These are phyloP conservation scores for Symphodus melops DNA, from an alignment of 2,113 vertebrate species.

Conservation along the genomic window DNA sequence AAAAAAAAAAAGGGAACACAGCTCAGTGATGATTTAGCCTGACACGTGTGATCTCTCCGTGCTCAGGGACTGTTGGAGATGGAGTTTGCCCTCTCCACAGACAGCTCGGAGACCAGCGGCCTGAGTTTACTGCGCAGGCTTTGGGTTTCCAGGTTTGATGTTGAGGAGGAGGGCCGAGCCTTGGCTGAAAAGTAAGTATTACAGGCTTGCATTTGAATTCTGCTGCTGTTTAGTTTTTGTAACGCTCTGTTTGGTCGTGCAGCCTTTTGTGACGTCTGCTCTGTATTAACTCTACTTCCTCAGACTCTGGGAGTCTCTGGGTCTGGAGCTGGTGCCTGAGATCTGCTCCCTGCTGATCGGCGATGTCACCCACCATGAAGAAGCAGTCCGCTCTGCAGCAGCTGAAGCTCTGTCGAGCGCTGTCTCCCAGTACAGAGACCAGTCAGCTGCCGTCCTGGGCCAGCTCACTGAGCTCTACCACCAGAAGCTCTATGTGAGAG, in stretches of 20 bases:
- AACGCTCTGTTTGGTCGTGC: no score
- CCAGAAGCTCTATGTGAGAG: conserved; percentile 97
- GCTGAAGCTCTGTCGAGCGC: conserved; percentile 93
- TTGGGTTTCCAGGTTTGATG: conserved; percentile 94
- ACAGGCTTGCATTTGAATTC: not conserved
- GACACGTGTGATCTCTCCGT: not conserved
- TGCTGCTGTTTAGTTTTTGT: no score
- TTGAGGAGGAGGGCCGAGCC: conserved; percentile 89
- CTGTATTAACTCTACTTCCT: not conserved
- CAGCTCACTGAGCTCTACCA: conserved; percentile 95
- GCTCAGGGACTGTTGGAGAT: conserved; percentile 93
- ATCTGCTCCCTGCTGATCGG: conserved; percentile 93
- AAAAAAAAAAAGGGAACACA: not conserved
- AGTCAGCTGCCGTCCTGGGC: conserved; percentile 88
- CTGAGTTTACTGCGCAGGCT: conserved; percentile 91
- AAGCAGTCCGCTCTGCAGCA: conserved; percentile 89
- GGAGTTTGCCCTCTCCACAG: conserved; percentile 93
- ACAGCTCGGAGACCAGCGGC: conserved; percentile 89
- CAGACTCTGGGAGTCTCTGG: conserved; percentile 92
- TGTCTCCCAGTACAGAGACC: conserved; percentile 88
- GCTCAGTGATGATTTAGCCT: not conserved
- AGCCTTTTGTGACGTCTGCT: no score
- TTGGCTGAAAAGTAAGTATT: conserved; percentile 89
- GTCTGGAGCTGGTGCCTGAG: conserved; percentile 90
- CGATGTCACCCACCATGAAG: conserved; percentile 94